These are phyloP conservation scores for Amblyraja radiata DNA, from an alignment of 2,797 vertebrate genomes.

Conservation along the genomic window DNA sequence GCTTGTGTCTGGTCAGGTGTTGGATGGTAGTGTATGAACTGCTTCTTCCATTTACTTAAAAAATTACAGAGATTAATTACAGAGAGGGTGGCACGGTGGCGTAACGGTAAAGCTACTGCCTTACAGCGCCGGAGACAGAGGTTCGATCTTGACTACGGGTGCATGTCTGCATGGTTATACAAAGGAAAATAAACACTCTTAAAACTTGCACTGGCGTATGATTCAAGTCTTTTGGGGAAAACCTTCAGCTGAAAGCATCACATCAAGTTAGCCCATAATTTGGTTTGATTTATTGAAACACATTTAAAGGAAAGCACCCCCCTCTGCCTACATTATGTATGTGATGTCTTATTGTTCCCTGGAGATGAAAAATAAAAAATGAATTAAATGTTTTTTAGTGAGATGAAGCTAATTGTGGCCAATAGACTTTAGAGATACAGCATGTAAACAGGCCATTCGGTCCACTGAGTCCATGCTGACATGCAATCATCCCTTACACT, in stretches of 20 bases:
- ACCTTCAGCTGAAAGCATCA: slow-evolving; percentile 51
- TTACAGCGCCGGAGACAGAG: too few relatives aligned
- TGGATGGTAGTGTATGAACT: not conserved
- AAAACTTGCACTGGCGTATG: slow-evolving; percentile 41
- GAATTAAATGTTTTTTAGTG: slow-evolving; percentile 41
- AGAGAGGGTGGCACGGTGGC: too few relatives aligned
- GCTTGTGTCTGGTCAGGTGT: not conserved
- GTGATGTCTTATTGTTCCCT: slow-evolving; percentile 39
- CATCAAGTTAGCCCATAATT: slow-evolving; percentile 46
- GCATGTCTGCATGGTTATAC: not conserved
- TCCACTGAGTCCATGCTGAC: too few relatives aligned
- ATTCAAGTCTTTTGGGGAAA: slow-evolving; percentile 47
- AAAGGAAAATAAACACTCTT: slow-evolving; percentile 17
- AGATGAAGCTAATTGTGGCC: slow-evolving; percentile 28
- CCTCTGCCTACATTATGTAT: slow-evolving; percentile 40
- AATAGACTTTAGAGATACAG: slow-evolving; percentile 12
- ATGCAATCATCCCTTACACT: too few relatives aligned
- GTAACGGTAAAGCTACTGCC: too few relatives aligned
- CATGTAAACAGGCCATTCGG: too few relatives aligned
- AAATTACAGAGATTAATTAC: not conserved
- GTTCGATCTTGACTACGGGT: too few relatives aligned
- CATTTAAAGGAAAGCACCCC: slow-evolving; percentile 49
- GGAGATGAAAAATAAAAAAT: slow-evolving; percentile 43
- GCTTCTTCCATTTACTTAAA: not conserved
- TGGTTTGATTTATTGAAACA: slow-evolving; percentile 45